Evolutionary conservation across 2,797 vertebrate species (phyloP).

Genomic region (Lacerta viridis): DNA sequence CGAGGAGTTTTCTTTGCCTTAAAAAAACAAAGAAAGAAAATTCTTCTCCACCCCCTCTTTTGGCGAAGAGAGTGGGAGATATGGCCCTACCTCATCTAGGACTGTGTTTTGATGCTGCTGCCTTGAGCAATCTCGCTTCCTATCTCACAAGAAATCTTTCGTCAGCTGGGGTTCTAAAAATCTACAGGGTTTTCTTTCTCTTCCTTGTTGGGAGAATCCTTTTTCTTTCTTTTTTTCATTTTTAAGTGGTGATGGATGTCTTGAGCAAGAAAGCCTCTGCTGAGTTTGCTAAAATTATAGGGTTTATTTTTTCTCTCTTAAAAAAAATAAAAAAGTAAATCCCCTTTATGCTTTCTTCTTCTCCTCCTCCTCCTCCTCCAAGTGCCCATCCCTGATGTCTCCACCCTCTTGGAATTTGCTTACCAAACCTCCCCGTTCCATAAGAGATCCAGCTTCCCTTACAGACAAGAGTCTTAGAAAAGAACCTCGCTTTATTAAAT

Average conservation of each 20-base stretch:
- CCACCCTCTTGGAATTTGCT: neutral
- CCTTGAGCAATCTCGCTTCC: conserved; percentile 5
- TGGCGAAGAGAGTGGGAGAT: neutral
- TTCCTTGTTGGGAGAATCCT: neutral
- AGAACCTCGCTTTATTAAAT: too few relatives aligned
- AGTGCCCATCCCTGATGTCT: neutral
- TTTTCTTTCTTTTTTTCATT: neutral
- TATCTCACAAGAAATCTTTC: conserved; percentile 4
- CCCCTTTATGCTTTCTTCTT: neutral
- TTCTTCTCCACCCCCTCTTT: neutral
- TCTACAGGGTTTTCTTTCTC: neutral
- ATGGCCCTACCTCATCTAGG: neutral
- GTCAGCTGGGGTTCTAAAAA: neutral
- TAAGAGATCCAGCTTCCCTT: neutral
- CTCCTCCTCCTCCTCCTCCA: neutral
- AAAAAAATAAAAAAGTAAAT: too few relatives aligned
- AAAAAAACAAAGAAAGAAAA: too few relatives aligned
- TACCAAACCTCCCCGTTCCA: neutral
- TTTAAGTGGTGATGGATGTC: neutral
- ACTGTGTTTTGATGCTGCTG: rapidly evolving
- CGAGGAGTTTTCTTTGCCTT: rapidly evolving
- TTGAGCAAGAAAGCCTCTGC: neutral
- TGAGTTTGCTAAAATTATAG: conserved; percentile 1
- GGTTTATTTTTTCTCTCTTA: neutral
- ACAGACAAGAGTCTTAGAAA: neutral